These are phyloP conservation scores for Gallinago paraguaiae DNA, from an alignment of 2,113 vertebrate species.

Conservation along the genomic window DNA sequence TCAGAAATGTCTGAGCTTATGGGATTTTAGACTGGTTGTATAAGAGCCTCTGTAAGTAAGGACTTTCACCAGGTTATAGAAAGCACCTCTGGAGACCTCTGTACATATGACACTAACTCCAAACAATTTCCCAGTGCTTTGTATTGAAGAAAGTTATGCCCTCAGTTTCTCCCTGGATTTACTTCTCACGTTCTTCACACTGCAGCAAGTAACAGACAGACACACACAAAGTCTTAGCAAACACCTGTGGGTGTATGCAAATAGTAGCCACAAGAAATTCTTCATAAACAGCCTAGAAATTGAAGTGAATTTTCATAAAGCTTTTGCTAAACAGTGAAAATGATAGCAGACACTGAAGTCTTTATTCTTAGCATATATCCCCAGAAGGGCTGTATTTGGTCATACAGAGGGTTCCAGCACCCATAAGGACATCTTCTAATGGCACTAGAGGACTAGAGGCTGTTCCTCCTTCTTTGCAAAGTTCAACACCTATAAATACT, in stretches of 20 bases:
- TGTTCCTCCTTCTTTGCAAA: not conserved
- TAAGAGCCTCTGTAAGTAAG: not conserved
- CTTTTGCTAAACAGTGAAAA: not conserved
- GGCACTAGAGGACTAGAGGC: not conserved
- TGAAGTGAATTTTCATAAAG: not conserved
- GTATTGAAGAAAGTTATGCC: not conserved
- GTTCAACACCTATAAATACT: too few species aligned
- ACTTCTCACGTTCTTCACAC: not conserved
- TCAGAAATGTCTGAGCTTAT: not conserved
- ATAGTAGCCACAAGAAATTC: not conserved
- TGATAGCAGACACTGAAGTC: not conserved
- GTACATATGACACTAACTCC: not conserved
- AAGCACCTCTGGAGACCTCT: not conserved
- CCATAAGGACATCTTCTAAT: not conserved
- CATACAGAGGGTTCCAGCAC: not conserved
- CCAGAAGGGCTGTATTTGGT: not conserved
- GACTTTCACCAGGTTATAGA: not conserved
- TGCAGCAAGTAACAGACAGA: not conserved
- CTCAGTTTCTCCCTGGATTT: not conserved
- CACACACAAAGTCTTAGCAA: not conserved
- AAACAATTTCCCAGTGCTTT: not conserved
- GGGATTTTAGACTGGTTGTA: not conserved
- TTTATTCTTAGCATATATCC: not conserved
- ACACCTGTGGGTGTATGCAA: not conserved
- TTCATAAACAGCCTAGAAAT: not conserved